Base-by-base conservation (phyloP, 2,797 vertebrate genomes). In the Acipenser oxyrinchus region DNA sequence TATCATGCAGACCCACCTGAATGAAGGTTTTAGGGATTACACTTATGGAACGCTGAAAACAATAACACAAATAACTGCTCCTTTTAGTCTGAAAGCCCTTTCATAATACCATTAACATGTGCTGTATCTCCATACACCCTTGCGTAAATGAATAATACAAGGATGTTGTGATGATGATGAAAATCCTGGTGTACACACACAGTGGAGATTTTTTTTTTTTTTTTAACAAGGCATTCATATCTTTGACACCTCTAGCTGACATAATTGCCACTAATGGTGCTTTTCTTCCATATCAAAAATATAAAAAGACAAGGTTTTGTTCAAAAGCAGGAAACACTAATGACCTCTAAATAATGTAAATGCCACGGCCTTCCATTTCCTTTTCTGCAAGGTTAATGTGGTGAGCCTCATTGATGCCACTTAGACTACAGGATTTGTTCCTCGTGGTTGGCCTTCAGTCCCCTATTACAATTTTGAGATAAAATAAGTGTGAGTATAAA, bases 281-380 rank as follows among this genome's bases (percentile, higher is more conserved):
- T 50, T 10, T 63, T 57, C 37, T 62, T 66, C 62, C 57, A 70
- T 58, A 68, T 64, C 12, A 50, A 37, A 13, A 13, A 61, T 61
- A 59, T 53, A 62, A 67, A 53, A 49, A 62, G 60, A 37, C 23
- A 51, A 62, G 66, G 15, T 55, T 23, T 65, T 58, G 55, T 58
- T 58, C 12, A 58, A 58, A 58, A 58, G 51, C 52, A 58, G 9
- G 58, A 18, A 48, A 13, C 49, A 66, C 48, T 49, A 37, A 59
- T 23, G 63, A 49, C 49, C 10, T 52, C 53, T 10, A 51, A 52
- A 48, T 3, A 48, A 53, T 18, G n/a, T 18, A 55, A 64, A 48
- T 13, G 10, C 15, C 11, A 48, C 11, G 8, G 64, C 51, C 51
- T 61, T 18, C 10, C 52, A 65, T 62, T 66, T 55, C 4, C 11